Percentiles rank a stretch among this genome's conserved stretches.
Evolutionary conservation across 2,888 invertebrate genomes (phyloP).

Genomic region (Arrhopalites spinosus): DNA sequence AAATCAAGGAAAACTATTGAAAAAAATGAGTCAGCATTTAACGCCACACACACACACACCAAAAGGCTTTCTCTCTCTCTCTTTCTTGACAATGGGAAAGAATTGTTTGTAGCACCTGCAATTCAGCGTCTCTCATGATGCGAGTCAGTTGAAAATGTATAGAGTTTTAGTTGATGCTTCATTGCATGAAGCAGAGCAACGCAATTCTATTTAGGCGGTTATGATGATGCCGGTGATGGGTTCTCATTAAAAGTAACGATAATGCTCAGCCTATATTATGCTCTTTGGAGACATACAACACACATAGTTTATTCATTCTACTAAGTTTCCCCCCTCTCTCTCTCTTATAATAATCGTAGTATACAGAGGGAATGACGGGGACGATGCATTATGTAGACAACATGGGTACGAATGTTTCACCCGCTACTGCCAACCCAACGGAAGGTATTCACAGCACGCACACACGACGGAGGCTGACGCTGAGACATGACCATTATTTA

Average conservation of each 20-base stretch:
- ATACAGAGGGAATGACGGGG: not conserved
- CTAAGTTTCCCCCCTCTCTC: conserved; percentile 11
- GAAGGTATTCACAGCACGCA: conserved; percentile 34
- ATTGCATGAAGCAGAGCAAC: conserved; percentile 19
- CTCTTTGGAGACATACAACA: conserved; percentile 25
- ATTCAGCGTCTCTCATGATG: not conserved
- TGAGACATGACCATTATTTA: conserved; percentile 34
- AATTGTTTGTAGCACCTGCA: not conserved
- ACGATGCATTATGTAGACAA: conserved; percentile 26
- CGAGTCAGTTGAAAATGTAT: not conserved
- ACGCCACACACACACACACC: too few relatives aligned
- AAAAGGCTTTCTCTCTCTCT: not conserved
- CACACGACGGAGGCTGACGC: conserved; percentile 18
- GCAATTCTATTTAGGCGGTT: conserved; percentile 35
- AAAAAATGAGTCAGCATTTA: not conserved
- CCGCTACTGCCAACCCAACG: not conserved
- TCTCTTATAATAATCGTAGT: not conserved
- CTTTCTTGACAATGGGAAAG: not conserved
- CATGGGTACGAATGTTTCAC: conserved; percentile 1
- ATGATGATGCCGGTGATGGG: conserved; percentile 37
- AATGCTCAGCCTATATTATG: conserved; percentile 30
- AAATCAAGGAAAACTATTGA: too few relatives aligned
- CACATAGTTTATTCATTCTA: conserved; percentile 29
- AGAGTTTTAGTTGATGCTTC: too few relatives aligned
- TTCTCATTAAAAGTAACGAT: conserved; percentile 41